phyloP scores from a whole-genome alignment of 35 echinoderm and acorn worm genomes.

The Apostichopus californicus region DNA sequence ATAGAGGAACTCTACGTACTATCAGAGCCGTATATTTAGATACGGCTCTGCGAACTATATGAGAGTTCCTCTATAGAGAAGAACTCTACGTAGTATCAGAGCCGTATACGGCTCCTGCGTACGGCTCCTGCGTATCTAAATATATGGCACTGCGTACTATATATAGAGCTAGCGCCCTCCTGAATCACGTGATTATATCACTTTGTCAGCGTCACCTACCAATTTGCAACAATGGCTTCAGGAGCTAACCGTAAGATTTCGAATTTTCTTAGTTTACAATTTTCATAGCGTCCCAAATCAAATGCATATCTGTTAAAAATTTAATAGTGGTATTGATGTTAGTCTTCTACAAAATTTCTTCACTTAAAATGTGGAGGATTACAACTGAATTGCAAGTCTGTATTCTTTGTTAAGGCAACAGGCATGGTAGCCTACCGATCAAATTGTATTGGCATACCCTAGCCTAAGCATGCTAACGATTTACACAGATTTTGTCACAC shows the following conservation, averaged over 20 bases:
- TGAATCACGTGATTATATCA: no score
- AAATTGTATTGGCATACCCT: background rate
- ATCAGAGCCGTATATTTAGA: no score
- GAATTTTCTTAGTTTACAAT: background rate
- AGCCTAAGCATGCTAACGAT: background rate
- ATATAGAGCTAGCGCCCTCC: no score
- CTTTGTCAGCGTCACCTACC: no score
- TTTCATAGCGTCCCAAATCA: background rate
- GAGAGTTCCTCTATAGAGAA: no score
- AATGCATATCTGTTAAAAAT: background rate
- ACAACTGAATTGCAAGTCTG: background rate
- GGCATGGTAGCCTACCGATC: background rate
- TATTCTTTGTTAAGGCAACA: background rate
- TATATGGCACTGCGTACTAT: no score
- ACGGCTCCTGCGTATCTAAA: no score
- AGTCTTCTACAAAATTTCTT: background rate
- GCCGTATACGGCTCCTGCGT: no score
- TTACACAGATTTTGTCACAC: no score
- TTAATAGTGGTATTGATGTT: background rate
- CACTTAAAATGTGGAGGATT: background rate
- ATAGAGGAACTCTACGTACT: no score
- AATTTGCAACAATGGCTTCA: background rate
- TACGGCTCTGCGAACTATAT: no score
- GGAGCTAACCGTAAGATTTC: background rate
- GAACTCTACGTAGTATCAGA: no score